Percentiles rank a stretch among this genome's conserved stretches.
Evolutionary conservation across 2,797 vertebrate genomes (phyloP).

Genomic region (Sebastes kiyomatsui): DNA sequence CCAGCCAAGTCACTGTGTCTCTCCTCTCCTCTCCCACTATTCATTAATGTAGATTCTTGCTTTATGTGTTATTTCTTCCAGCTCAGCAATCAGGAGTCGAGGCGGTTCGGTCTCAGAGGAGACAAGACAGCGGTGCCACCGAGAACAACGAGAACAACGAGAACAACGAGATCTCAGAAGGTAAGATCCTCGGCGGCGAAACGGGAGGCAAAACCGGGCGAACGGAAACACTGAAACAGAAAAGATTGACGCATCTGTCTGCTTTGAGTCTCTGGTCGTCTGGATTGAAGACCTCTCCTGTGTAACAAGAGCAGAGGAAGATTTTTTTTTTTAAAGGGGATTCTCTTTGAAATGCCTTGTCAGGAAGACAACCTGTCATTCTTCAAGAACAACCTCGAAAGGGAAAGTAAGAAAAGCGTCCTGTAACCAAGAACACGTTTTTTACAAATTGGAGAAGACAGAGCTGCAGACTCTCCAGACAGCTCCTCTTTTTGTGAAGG

Average conservation of each 20-base stretch:
- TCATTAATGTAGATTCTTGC: background rate
- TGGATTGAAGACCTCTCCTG: constrained; percentile 9
- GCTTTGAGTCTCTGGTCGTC: background rate
- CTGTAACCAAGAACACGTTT: background rate
- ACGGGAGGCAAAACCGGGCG: background rate
- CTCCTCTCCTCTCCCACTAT: background rate
- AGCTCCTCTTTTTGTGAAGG: background rate
- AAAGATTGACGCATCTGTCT: background rate
- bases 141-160: constrained; percentile 69
- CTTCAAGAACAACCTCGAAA: background rate
- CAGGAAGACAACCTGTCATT: background rate
- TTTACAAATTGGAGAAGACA: constrained; percentile 2
- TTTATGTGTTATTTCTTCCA: constrained; percentile 26
- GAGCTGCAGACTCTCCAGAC: background rate
- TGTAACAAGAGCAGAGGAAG: background rate
- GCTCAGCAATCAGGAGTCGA: constrained; percentile 59
- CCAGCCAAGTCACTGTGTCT: background rate
- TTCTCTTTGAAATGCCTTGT: background rate
- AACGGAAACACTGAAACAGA: background rate
- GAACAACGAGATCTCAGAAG: constrained; percentile 78
- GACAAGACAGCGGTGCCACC: constrained; percentile 22
- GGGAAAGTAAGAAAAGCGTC: background rate
- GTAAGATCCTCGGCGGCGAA: constrained; percentile 63
- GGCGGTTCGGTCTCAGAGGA: constrained; percentile 53
- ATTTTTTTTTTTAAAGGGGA: background rate